Evolutionary conservation across 2,113 vertebrate genomes (phyloP), one percentile per base, ranked within the genome.

Genomic region (Osmerus eperlanus): DNA sequence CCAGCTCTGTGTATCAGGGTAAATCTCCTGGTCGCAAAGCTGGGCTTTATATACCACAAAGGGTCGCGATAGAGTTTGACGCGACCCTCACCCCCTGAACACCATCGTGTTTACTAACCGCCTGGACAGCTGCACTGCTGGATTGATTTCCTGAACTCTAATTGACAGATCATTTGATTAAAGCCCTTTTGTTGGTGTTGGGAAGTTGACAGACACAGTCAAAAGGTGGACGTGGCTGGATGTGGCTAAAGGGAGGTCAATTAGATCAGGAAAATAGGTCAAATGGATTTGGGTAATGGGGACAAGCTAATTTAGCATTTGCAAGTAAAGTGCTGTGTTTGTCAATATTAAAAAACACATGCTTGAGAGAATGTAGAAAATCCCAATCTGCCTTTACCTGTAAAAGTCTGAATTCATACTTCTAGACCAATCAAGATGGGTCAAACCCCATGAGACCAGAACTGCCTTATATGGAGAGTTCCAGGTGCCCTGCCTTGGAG

Each of bases 151-250:
- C 12, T 32, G 9, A 36, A 5, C 70, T 29, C 25, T 72, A 70
- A 70, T 65, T 75, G 41, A 70, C 55, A 65, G 61, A 21, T 64
- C 65, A 75, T 69, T 51, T 28, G 16, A 64, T 75, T 65, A 75
- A 59, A 60, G 70, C 65, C 69, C 29, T 32, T 68, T 69, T 51
- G 58, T 12, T 47, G 21, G 67, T 59, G 28, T 21, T 21, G 29
- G 29, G 11, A 68, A 65, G 18, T 64, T 64, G 73, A 63, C 66
- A 64, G 73, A 69, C 53, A 41, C 52, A 28, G 25, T 23, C 62
- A 32, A 8, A 66, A 53, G 19, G 15, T 21, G 52, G 3, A 56
- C 16, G 18, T 12, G 70, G 36, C 29, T 14, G 60, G 53, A 36
- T 2, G 71, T 4, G n/a, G 3, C 21, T 54, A 29, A 5, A 23